Evolutionary conservation across 2,888 invertebrate species (phyloP).

Genomic region (Sesia apiformis): DNA sequence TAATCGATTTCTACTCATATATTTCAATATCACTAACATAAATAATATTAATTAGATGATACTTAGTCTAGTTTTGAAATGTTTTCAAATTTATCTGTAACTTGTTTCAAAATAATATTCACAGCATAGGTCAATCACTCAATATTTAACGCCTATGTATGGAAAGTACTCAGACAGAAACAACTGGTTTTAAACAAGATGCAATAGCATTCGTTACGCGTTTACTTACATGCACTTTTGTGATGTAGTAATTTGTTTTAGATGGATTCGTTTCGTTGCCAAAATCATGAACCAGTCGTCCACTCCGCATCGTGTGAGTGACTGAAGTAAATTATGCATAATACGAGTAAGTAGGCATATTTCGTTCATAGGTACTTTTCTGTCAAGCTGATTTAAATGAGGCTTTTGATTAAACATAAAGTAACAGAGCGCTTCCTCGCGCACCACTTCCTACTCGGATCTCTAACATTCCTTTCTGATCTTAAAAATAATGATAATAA

Average conservation of each 20-base stretch:
- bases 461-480: slow-evolving; percentile 9
- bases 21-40: too few relatives aligned
- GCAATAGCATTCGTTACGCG: background rate
- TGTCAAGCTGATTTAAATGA: background rate
- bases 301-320: background rate
- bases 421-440: slow-evolving; percentile 25
- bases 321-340: too few relatives aligned
- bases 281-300: background rate
- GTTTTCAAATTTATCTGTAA: too few relatives aligned
- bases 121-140: background rate
- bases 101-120: background rate
- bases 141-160: background rate
- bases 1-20: too few relatives aligned
- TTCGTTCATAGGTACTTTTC: too few relatives aligned
- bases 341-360: too few relatives aligned
- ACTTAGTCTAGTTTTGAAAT: too few relatives aligned
- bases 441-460: slow-evolving; percentile 28
- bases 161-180: background rate
- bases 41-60: too few relatives aligned
- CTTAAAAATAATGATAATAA: slow-evolving; percentile 29
- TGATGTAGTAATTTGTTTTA: background rate
- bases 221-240: background rate
- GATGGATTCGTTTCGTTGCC: background rate
- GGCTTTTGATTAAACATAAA: slow-evolving; percentile 7
- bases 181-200: background rate